These are phyloP conservation scores for Scaptomyza reducta DNA, from an alignment of 2,888 invertebrate genomes.

Conservation along the genomic window DNA sequence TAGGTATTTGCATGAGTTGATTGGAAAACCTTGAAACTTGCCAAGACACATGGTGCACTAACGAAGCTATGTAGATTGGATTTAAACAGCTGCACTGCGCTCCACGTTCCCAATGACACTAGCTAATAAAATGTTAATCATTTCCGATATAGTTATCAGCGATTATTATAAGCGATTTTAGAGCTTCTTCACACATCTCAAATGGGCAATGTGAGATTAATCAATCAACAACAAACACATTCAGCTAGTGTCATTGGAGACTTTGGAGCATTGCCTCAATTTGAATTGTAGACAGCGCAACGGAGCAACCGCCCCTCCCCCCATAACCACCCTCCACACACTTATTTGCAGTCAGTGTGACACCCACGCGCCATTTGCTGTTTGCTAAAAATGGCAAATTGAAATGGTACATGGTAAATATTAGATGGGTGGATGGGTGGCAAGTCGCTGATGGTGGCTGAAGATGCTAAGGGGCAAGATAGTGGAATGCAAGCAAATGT, in stretches of 20 bases:
- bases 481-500: slow-evolving; percentile 20
- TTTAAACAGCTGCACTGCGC: slow-evolving; percentile 39
- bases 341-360: slow-evolving; percentile 17
- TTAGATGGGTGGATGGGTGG: slow-evolving; percentile 9
- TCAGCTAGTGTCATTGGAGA: slow-evolving; percentile 28
- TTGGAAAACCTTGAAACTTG: slow-evolving; percentile 68
- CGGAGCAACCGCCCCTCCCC: neutral
- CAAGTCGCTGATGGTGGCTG: neutral
- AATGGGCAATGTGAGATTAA: too few relatives aligned
- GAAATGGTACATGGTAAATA: slow-evolving; percentile 27
- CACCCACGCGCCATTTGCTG: slow-evolving; percentile 34
- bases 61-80: slow-evolving; percentile 58
- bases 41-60: slow-evolving; percentile 49
- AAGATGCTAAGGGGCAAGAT: neutral
- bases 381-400: slow-evolving; percentile 47
- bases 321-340: too few relatives aligned
- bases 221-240: neutral
- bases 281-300: slow-evolving; percentile 38
- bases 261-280: slow-evolving; percentile 10
- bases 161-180: neutral
- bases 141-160: neutral
- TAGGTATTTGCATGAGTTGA: slow-evolving; percentile 75
- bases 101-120: slow-evolving; percentile 2
- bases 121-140: neutral
- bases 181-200: too few relatives aligned